phyloP scores from a whole-genome alignment of 2,888 invertebrate genomes.

The Meloe dianella region DNA sequence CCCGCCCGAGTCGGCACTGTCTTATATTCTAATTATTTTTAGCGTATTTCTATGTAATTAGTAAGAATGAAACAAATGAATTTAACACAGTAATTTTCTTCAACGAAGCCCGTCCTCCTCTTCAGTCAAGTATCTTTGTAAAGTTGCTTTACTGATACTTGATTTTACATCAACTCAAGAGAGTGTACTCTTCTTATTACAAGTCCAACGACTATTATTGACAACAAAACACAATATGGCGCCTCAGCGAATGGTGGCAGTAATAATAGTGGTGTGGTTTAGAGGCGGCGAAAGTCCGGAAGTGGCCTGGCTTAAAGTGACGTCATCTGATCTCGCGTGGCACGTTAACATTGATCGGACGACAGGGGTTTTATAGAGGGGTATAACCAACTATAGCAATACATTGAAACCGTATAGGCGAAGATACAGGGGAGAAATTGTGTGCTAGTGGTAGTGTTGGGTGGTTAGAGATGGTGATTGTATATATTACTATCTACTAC shows the following conservation, averaged over 20 bases:
- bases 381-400: slow-evolving; percentile 29
- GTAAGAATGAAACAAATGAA: not conserved
- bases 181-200: not conserved
- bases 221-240: slow-evolving; percentile 19
- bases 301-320: slow-evolving; percentile 43
- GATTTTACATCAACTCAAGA: not conserved
- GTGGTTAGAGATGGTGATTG: slow-evolving; percentile 25
- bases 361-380: slow-evolving; percentile 53
- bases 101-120: not conserved
- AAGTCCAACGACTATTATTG: slow-evolving; percentile 8
- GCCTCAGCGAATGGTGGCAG: slow-evolving; percentile 18
- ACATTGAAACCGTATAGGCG: not conserved
- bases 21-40: too few relatives aligned
- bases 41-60: too few relatives aligned
- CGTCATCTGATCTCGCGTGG: slow-evolving; percentile 53
- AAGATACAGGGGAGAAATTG: slow-evolving; percentile 36
- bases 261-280: slow-evolving; percentile 37
- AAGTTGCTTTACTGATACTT: not conserved
- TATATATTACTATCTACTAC: slow-evolving; percentile 8
- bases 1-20: too few relatives aligned
- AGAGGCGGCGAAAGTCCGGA: slow-evolving; percentile 42
- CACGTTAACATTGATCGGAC: slow-evolving; percentile 58
- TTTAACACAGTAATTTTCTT: not conserved
- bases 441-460: slow-evolving; percentile 40
- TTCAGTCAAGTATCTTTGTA: not conserved